Percentiles rank a stretch among this genome's conserved stretches.
These are phyloP conservation scores for Cariama cristata DNA, from an alignment of 2,113 vertebrate genomes.

Conservation along the genomic window DNA sequence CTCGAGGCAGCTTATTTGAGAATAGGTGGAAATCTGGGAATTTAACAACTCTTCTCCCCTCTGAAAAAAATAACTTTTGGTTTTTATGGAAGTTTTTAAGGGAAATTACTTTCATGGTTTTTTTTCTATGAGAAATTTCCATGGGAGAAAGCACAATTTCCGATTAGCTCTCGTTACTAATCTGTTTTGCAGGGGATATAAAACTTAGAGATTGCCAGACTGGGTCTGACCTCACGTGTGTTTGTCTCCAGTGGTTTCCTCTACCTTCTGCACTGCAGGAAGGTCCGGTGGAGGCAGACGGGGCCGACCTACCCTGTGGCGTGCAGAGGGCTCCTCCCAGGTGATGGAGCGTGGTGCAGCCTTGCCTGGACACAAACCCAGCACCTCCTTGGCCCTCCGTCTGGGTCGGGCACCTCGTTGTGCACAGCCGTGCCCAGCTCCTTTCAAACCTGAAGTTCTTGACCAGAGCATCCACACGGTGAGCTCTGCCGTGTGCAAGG, in stretches of 20 bases:
- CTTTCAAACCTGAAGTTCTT: neutral
- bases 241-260: fast-evolving
- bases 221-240: neutral
- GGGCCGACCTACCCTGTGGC: fast-evolving
- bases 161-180: neutral
- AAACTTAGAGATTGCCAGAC: neutral
- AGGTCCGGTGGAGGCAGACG: fast-evolving
- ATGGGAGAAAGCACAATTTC: neutral
- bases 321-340: neutral
- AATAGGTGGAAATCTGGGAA: neutral
- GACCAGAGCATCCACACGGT: neutral
- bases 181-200: neutral
- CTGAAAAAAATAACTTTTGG: neutral
- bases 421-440: neutral
- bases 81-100: neutral
- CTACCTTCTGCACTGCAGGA: neutral
- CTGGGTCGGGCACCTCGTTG: neutral
- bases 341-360: fast-evolving
- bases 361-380: neutral
- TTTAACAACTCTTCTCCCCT: neutral
- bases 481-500: neutral
- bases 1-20: neutral
- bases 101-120: neutral
- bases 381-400: neutral
- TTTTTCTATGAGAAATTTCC: neutral